A percentile compares a stretch with the other conserved stretches of the same genome.
These are phyloP conservation scores for Mylabris phalerata DNA, from an alignment of 1,140 invertebrate genomes.

Conservation along the genomic window DNA sequence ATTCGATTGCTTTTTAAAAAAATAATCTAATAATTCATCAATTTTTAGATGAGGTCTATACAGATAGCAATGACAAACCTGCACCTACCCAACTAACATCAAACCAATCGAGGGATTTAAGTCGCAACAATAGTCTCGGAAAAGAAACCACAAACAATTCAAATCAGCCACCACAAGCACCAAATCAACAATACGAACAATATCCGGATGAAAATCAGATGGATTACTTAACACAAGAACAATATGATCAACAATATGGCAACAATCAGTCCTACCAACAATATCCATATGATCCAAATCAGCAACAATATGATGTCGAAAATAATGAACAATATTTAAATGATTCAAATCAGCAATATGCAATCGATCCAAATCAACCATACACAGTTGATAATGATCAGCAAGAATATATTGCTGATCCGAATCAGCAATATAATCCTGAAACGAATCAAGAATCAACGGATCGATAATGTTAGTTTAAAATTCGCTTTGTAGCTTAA, in stretches of 20 bases:
- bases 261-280: conserved; percentile 16
- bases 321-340: conserved; percentile 20
- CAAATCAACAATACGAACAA: neutral
- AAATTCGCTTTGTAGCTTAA: no score
- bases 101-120: conserved; percentile 20
- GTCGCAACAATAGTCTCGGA: conserved; percentile 16
- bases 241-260: conserved; percentile 28
- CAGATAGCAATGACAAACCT: conserved; percentile 24
- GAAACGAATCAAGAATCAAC: neutral
- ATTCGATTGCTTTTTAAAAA: no score
- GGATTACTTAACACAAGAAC: conserved; percentile 9
- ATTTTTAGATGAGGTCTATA: conserved; percentile 24
- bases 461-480: no score
- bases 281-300: conserved; percentile 20
- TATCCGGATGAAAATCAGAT: conserved; percentile 6
- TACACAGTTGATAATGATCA: conserved; percentile 10
- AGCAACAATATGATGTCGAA: conserved; percentile 27
- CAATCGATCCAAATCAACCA: conserved; percentile 23
- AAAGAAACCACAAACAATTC: neutral
- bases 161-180: neutral
- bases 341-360: conserved; percentile 23
- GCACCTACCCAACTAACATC: conserved; percentile 9
- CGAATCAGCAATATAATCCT: conserved; percentile 5
- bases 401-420: conserved; percentile 11
- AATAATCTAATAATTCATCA: no score